Evolutionary conservation across 64 coral and sea anemone species (phyloP).

Genomic region (Platygyra sinensis): DNA sequence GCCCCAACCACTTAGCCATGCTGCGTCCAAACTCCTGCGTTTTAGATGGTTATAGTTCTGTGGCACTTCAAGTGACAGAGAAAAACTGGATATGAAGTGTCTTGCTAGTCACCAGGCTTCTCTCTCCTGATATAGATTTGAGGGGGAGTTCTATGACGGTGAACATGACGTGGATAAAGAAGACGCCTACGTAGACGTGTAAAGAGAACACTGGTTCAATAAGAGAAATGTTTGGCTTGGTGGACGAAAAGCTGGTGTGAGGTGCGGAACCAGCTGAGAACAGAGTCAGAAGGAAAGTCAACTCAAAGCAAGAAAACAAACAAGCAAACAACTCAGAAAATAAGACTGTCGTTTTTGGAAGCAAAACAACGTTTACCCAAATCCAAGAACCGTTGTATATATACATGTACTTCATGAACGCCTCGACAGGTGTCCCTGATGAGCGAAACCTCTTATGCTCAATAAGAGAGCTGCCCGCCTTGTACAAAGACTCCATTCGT

Average conservation of each 20-base stretch:
- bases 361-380: neutral
- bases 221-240: neutral
- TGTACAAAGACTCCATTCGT: neutral
- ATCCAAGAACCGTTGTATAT: neutral
- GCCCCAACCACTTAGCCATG: too few species aligned
- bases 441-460: neutral
- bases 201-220: neutral
- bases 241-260: neutral
- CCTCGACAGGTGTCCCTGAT: neutral
- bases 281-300: neutral
- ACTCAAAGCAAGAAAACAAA: neutral
- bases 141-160: conserved; percentile 87
- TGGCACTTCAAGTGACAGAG: too few species aligned
- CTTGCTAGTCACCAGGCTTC: neutral
- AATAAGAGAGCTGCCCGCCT: neutral
- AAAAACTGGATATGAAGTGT: neutral
- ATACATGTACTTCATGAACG: neutral
- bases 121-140: conserved; percentile 48
- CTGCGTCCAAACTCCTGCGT: too few species aligned
- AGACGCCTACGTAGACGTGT: conserved; percentile 71
- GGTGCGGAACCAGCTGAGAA: too few species aligned
- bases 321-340: neutral
- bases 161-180: conserved; percentile 93
- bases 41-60: too few species aligned
- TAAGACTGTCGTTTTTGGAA: neutral